Evolutionary conservation across 2,797 vertebrate genomes (phyloP).

Genomic region (Apogon hyalosoma): DNA sequence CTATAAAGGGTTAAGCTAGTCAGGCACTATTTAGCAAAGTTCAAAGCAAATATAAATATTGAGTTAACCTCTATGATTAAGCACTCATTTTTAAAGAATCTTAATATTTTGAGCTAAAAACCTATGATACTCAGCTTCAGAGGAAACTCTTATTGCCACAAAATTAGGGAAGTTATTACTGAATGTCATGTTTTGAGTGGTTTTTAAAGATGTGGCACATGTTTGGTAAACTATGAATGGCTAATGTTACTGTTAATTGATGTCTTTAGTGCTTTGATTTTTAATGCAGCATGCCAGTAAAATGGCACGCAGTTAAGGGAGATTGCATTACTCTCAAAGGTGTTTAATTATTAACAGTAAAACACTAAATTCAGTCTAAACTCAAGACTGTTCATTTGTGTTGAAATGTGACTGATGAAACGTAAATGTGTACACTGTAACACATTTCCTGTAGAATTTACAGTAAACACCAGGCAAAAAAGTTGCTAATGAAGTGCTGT

Average conservation of each 20-base stretch:
- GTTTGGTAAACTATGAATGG: slow-evolving; percentile 1
- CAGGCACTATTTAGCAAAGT: neutral
- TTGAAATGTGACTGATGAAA: slow-evolving; percentile 7
- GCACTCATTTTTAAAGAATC: slow-evolving; percentile 15
- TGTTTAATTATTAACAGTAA: slow-evolving; percentile 16
- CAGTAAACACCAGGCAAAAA: too few species aligned
- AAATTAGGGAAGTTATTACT: slow-evolving; percentile 6
- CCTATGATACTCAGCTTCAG: neutral
- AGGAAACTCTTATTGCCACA: neutral
- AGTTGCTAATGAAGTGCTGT: too few species aligned
- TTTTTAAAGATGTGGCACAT: slow-evolving; percentile 17
- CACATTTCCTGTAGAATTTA: too few species aligned
- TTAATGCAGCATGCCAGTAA: neutral
- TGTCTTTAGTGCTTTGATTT: too few species aligned
- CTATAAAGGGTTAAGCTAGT: too few species aligned
- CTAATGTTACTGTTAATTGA: neutral
- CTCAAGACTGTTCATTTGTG: neutral
- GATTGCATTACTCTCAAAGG: neutral
- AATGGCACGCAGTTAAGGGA: neutral
- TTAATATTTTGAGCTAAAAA: slow-evolving; percentile 11
- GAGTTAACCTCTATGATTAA: slow-evolving; percentile 6
- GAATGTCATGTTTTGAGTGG: neutral
- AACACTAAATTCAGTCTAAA: neutral
- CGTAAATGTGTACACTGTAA: slow-evolving; percentile 9
- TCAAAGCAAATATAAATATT: slow-evolving; percentile 22